phyloP scores from a whole-genome alignment of 2,888 invertebrate genomes.

The Apodemia zela region DNA sequence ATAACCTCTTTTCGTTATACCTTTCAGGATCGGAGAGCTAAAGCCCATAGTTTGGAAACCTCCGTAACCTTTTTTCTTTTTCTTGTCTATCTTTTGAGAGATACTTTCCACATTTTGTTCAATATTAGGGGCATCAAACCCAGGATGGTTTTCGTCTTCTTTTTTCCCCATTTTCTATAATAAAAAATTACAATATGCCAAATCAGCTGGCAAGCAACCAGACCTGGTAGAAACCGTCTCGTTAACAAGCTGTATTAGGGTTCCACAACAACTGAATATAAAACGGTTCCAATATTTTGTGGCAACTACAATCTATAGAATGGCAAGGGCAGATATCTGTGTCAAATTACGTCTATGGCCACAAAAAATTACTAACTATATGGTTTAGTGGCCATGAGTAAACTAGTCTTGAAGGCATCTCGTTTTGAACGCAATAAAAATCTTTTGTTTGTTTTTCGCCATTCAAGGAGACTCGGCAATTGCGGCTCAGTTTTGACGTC shows the following conservation, averaged over 20 bases:
- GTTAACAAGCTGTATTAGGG: too few species aligned
- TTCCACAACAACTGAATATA: too few species aligned
- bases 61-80: constrained; percentile 88
- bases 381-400: constrained; percentile 17
- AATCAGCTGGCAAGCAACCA: too few species aligned
- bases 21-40: constrained; percentile 89
- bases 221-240: too few species aligned
- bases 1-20: constrained; percentile 95
- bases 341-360: constrained; percentile 12
- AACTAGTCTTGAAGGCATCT: constrained; percentile 50
- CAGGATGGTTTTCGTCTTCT: constrained; percentile 38
- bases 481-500: neutral
- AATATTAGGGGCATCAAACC: constrained; percentile 43
- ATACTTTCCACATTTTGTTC: constrained; percentile 43
- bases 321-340: neutral
- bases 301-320: neutral
- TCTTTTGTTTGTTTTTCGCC: constrained; percentile 64
- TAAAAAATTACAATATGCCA: too few species aligned
- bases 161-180: constrained; percentile 10
- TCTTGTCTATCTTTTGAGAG: constrained; percentile 47
- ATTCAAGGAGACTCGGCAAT: constrained; percentile 53
- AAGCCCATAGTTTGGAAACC: constrained; percentile 97
- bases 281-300: neutral
- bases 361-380: constrained; percentile 30
- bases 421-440: constrained; percentile 64